Evolutionary conservation across 1,140 invertebrate genomes (phyloP).

Genomic region (Polypedilum vanderplanki): DNA sequence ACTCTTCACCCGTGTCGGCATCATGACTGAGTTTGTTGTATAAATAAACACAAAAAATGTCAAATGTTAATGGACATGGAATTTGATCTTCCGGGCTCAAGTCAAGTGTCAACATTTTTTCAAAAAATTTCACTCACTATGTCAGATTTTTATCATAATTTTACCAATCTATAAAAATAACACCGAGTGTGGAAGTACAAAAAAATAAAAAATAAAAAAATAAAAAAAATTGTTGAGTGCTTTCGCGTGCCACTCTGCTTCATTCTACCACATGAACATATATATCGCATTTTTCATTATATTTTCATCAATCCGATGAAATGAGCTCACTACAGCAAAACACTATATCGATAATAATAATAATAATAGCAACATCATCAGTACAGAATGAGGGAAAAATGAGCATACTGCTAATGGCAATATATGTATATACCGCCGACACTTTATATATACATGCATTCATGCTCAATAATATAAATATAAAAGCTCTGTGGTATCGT

Average conservation of each 20-base stretch:
- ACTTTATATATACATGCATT: neutral
- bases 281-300: constrained; percentile 1
- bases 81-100: too few relatives aligned
- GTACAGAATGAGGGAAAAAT: neutral
- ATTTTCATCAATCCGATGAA: constrained; percentile 18
- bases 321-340: neutral
- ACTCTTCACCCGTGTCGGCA: too few relatives aligned
- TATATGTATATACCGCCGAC: neutral
- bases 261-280: constrained; percentile 8
- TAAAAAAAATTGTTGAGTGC: neutral
- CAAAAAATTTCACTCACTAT: too few relatives aligned
- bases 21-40: too few relatives aligned
- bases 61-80: too few relatives aligned
- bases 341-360: neutral
- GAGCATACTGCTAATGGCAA: constrained; percentile 11
- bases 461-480: constrained; percentile 13
- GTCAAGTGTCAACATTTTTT: too few relatives aligned
- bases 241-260: neutral
- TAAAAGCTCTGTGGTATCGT: constrained; percentile 11
- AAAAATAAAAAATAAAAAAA: too few relatives aligned
- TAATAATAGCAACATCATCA: neutral
- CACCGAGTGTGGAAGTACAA: too few relatives aligned
- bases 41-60: too few relatives aligned
- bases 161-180: too few relatives aligned
- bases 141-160: too few relatives aligned